Evolutionary conservation across 2,888 invertebrate genomes (phyloP).

Genomic region (Aphrophora alni): DNA sequence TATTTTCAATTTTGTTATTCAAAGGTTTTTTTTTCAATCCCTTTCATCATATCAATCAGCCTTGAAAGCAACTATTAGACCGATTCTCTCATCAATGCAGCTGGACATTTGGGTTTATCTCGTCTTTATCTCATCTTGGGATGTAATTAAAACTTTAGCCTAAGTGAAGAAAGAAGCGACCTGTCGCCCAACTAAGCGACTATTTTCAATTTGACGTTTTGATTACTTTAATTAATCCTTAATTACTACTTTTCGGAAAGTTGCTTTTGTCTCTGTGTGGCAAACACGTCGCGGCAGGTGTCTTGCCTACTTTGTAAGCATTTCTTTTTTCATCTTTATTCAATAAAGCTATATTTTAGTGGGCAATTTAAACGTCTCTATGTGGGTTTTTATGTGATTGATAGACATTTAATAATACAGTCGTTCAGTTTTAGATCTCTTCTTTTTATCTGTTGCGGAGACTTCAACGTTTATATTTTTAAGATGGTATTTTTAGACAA

Average conservation of each 20-base stretch:
- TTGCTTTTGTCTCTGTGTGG: background rate
- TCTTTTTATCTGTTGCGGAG: no score
- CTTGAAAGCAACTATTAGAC: background rate
- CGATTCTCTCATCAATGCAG: background rate
- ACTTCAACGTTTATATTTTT: no score
- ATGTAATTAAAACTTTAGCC: background rate
- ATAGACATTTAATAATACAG: background rate
- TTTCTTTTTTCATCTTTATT: background rate
- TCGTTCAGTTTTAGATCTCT: background rate
- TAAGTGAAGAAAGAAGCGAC: background rate
- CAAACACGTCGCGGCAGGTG: background rate
- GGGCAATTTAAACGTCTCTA: background rate
- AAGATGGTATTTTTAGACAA: no score
- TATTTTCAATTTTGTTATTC: background rate
- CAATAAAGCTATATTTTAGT: background rate
- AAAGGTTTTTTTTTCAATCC: background rate
- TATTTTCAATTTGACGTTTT: background rate
- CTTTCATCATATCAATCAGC: background rate
- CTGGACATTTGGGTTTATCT: background rate
- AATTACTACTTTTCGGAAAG: background rate
- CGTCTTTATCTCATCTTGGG: background rate
- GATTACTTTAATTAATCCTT: background rate
- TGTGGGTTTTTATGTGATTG: background rate
- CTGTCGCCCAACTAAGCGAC: background rate
- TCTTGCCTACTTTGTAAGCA: background rate